Conservation (phyloP, 2,113 vertebrate genomes). For the Clinocottus analis region DNA sequence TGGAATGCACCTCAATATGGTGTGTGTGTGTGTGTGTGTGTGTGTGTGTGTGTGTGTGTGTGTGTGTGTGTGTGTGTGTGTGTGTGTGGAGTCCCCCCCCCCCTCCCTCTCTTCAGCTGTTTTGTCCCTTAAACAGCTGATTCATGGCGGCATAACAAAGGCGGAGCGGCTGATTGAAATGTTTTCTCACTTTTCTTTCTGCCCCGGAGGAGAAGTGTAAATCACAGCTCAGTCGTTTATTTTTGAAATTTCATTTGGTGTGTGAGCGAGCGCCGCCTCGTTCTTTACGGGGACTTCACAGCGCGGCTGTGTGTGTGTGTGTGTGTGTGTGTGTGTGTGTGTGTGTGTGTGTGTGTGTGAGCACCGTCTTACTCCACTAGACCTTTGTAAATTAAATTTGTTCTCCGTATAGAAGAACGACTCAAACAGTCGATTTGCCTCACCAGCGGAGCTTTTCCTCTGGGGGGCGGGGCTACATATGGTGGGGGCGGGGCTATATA, state of each 20-base stretch:
- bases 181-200: slow-evolving; percentile 79
- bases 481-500: too few species aligned
- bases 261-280: slow-evolving; percentile 71
- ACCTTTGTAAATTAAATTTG: slow-evolving; percentile 80
- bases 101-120: slow-evolving; percentile 57
- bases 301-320: slow-evolving; percentile 39
- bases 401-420: slow-evolving; percentile 68
- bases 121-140: slow-evolving; percentile 79
- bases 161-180: slow-evolving; percentile 77
- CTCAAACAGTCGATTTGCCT: slow-evolving; percentile 69
- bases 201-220: slow-evolving; percentile 78
- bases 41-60: too few species aligned
- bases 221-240: slow-evolving; percentile 80
- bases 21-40: too few species aligned
- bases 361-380: slow-evolving; percentile 74
- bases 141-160: slow-evolving; percentile 80
- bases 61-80: too few species aligned
- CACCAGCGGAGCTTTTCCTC: slow-evolving; percentile 45
- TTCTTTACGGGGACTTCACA: slow-evolving; percentile 73
- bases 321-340: slow-evolving; percentile 20
- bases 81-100: too few species aligned
- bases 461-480: slow-evolving; percentile 15
- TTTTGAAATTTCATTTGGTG: slow-evolving; percentile 80
- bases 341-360: slow-evolving; percentile 27
- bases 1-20: slow-evolving; percentile 60